Evolutionary conservation across 2,797 vertebrate species (phyloP).

Genomic region (Delichon dasypus): DNA sequence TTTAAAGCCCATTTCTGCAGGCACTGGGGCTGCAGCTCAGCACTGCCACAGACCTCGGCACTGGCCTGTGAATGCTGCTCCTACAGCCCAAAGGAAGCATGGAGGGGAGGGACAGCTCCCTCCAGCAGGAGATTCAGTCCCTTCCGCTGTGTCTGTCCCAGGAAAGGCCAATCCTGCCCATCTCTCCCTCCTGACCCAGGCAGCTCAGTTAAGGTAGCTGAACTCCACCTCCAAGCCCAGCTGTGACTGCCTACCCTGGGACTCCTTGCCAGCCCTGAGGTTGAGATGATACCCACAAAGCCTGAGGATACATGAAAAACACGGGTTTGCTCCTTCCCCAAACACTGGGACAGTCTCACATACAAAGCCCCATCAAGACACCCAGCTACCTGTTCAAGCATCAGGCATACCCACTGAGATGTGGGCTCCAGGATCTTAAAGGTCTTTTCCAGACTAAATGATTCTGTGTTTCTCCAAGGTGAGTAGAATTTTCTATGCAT

Average conservation of each 20-base stretch:
- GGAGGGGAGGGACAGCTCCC: neutral
- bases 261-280: neutral
- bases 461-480: neutral
- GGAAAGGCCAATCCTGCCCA: neutral
- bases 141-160: neutral
- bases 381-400: neutral
- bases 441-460: neutral
- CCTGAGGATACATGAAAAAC: neutral
- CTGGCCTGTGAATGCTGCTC: accelerated
- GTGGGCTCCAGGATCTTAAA: neutral
- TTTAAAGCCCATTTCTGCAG: neutral
- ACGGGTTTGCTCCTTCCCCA: accelerated
- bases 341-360: neutral
- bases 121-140: neutral
- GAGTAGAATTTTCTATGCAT: neutral
- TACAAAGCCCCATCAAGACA: neutral
- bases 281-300: neutral
- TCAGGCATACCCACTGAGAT: neutral
- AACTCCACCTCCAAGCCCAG: neutral
- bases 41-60: neutral
- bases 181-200: neutral
- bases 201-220: neutral
- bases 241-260: neutral
- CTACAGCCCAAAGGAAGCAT: accelerated
- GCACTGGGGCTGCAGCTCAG: neutral